These are phyloP conservation scores for Drosophila cognata DNA, from an alignment of 2,888 invertebrate genomes.

Conservation along the genomic window DNA sequence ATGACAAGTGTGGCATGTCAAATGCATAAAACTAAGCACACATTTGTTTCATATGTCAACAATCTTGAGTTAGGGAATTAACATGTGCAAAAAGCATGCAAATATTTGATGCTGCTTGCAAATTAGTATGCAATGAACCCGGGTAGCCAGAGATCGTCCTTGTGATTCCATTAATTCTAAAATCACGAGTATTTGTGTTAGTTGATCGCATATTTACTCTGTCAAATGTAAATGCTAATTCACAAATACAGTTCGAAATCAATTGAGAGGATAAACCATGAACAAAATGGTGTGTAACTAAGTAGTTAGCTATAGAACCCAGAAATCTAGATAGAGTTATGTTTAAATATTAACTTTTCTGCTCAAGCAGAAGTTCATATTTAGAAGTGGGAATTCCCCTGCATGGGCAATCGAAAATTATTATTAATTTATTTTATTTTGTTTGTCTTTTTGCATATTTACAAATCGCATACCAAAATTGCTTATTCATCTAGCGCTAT, in stretches of 20 bases:
- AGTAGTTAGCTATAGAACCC: neutral
- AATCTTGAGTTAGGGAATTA: slow-evolving; percentile 33
- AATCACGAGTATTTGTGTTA: slow-evolving; percentile 22
- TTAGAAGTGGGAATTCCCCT: neutral
- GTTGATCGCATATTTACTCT: neutral
- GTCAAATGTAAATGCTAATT: neutral
- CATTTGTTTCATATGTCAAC: neutral
- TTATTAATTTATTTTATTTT: neutral
- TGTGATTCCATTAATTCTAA: slow-evolving; percentile 6
- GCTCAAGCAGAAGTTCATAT: neutral
- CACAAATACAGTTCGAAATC: neutral
- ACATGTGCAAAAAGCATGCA: slow-evolving; percentile 34
- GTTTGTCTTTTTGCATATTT: slow-evolving; percentile 14
- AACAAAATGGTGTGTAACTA: neutral
- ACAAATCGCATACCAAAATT: slow-evolving; percentile 6
- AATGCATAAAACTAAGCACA: neutral
- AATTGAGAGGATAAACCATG: neutral
- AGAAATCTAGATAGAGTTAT: neutral
- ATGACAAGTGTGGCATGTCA: slow-evolving; percentile 16
- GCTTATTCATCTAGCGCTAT: slow-evolving; percentile 34
- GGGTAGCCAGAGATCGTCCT: neutral
- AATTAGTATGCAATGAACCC: slow-evolving; percentile 21
- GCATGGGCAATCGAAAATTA: neutral
- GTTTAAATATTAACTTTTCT: neutral
- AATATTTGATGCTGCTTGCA: slow-evolving; percentile 14